A percentile compares a stretch with the other conserved stretches of the same genome.
Evolutionary conservation across 1,140 invertebrate species (phyloP).

Genomic region (Spodoptera litura): DNA sequence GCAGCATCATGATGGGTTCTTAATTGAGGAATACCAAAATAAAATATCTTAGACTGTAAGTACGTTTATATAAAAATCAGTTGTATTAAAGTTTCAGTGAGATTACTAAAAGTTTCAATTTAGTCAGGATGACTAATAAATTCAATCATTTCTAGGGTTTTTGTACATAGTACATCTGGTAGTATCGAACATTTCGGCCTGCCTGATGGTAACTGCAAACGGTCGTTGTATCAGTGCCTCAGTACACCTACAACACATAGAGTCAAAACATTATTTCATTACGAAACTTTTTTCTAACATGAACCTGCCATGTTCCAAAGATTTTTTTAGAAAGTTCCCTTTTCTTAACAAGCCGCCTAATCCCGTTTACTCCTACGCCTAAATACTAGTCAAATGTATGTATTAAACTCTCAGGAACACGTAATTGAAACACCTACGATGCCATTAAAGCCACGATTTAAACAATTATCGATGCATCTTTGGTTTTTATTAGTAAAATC

Average conservation of each 20-base stretch:
- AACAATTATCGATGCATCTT: conserved; percentile 23
- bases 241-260: too few species aligned
- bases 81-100: background rate
- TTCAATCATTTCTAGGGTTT: too few species aligned
- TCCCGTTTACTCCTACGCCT: conserved; percentile 18
- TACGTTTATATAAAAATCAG: background rate
- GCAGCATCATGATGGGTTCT: too few species aligned
- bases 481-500: conserved; percentile 26
- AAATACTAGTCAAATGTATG: conserved; percentile 16
- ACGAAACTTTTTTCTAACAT: too few species aligned
- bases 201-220: too few species aligned
- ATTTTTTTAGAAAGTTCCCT: conserved; percentile 32
- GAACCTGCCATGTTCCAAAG: background rate
- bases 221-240: too few species aligned
- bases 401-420: conserved; percentile 4
- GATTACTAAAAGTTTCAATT: background rate
- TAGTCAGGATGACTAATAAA: too few species aligned
- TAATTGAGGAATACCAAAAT: too few species aligned
- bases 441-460: background rate
- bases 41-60: too few species aligned
- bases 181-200: too few species aligned
- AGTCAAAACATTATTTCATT: too few species aligned
- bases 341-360: conserved; percentile 1
- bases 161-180: too few species aligned
- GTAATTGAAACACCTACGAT: conserved; percentile 33